Evolutionary conservation across 2,797 vertebrate genomes (phyloP), one percentile per base, ranked within the genome.

Genomic region (Lepilemur ruficaudatus): DNA sequence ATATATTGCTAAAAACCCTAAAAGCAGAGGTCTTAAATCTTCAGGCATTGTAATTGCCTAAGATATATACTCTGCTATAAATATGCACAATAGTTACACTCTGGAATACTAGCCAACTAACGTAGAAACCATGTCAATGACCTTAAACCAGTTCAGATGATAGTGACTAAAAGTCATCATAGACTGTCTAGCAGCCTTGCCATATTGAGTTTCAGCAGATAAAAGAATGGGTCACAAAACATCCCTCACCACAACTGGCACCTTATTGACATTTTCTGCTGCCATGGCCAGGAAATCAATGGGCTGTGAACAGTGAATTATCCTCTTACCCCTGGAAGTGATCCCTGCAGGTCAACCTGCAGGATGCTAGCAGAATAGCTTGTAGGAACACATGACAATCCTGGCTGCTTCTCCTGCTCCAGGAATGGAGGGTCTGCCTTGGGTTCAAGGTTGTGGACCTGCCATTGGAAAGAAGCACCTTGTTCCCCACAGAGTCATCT

Each of bases 11-110:
- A 35, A 78, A 92, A 63, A 35, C 7, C 84, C 38, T 65, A 25
- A 93, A 65, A 78, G 13, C 46, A 78, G 92, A 90, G 61, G 6
- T 25, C 50, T 30, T 95, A 95, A 96, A 94, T 91, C 43, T 89
- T 65, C 63, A 57, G 4, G 32, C 38, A 84, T 4, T 59, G 23
- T 41, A 32, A 89, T 25, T 23, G 15, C 18, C 48, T 52, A 75
- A 82, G 46, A 72, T 81, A 35, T 5, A 93, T 23, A 94, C 28
- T 15, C 59, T 82, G 10, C 25, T 41, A 61, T 90, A 92, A 92
- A 96, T 82, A 96, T 18, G 30, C 52, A 73, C 17, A 35, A 23
- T 75, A 4, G 13, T 89, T 75, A 52, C 43, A 57, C 17, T 57
- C 2, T 84, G 25, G 28, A 91, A 95, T 88, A 82, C 32, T 72